Percentiles rank a stretch among this genome's conserved stretches.
Conservation (phyloP, 2,113 vertebrate species). For the Oryctolagus cuniculus region DNA sequence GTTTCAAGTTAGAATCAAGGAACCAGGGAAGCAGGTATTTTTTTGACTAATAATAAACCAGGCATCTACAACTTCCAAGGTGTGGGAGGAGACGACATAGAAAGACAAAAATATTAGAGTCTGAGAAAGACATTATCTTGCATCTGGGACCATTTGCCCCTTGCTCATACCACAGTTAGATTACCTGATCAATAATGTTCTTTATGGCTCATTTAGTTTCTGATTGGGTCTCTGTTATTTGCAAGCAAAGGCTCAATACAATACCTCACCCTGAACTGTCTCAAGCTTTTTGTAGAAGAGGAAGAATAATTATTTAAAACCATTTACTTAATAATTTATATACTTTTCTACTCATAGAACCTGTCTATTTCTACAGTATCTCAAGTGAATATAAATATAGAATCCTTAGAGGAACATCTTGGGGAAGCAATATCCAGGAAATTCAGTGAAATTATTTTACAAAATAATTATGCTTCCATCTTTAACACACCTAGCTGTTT, state of each 20-base stretch:
- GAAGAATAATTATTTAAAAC: not conserved
- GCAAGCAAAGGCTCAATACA: not conserved
- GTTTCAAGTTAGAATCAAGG: not conserved
- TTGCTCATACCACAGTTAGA: not conserved
- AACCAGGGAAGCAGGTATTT: not conserved
- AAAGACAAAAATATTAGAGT: not conserved
- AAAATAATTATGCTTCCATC: not conserved
- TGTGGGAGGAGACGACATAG: not conserved
- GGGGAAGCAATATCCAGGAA: not conserved
- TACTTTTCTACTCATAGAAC: not conserved
- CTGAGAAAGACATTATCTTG: not conserved
- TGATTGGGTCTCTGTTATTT: not conserved
- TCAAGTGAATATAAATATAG: not conserved
- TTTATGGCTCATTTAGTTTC: not conserved
- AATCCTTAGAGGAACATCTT: not conserved
- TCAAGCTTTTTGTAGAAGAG: not conserved
- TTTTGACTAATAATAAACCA: not conserved
- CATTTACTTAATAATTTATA: not conserved
- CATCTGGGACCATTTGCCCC: not conserved
- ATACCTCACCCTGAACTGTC: not conserved
- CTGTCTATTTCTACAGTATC: not conserved
- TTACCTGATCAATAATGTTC: not conserved
- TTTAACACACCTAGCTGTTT: not conserved
- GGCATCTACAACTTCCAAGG: not conserved
- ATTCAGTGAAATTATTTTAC: not conserved